Conservation (phyloP, 2,888 invertebrate species). For the Hetaerina titia region DNA sequence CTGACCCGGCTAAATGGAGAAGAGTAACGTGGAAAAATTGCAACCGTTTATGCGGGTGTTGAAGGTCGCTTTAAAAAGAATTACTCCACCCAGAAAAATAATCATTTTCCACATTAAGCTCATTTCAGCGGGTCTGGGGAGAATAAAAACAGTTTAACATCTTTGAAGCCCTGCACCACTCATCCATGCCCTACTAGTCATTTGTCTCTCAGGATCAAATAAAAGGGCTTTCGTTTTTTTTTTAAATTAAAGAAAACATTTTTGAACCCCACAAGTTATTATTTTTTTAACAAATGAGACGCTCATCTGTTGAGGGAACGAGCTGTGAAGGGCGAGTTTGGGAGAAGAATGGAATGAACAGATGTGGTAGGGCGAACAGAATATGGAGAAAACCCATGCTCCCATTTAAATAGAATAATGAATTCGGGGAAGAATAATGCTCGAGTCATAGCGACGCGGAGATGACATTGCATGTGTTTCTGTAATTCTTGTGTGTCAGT, state of each 20-base stretch:
- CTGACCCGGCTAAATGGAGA: neutral
- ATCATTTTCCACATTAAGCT: too few species aligned
- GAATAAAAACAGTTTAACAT: too few species aligned
- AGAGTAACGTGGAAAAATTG: neutral
- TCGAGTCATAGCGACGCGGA: neutral
- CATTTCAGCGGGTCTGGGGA: too few species aligned
- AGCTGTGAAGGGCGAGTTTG: too few species aligned
- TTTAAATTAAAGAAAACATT: neutral
- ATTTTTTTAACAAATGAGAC: too few species aligned
- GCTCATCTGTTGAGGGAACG: too few species aligned
- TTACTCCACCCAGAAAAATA: neutral
- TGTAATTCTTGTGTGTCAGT: too few species aligned
- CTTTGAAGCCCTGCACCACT: too few species aligned
- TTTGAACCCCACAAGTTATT: neutral
- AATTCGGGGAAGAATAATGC: neutral
- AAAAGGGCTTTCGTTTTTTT: neutral
- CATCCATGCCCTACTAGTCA: too few species aligned
- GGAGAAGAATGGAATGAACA: neutral
- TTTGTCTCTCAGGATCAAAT: neutral
- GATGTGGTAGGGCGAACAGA: neutral
- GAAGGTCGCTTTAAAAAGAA: neutral
- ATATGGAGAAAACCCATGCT: neutral
- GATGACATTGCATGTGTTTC: neutral
- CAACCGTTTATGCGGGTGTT: neutral
- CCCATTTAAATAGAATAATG: constrained; percentile 48